These are phyloP conservation scores for Silurus meridionalis DNA, from an alignment of 2,113 vertebrate species.

Conservation along the genomic window DNA sequence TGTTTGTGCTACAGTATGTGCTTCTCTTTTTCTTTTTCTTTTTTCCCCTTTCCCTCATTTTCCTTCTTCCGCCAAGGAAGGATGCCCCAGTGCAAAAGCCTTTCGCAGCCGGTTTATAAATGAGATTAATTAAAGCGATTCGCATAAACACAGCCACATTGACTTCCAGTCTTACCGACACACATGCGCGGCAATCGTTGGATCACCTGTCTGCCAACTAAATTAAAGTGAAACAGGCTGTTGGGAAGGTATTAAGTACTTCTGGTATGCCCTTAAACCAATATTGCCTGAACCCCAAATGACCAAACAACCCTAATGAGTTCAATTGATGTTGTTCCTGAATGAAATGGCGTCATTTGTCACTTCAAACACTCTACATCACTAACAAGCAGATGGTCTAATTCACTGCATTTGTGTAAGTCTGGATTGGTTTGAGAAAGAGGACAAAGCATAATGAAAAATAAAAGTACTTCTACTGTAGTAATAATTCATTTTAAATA, in stretches of 20 bases:
- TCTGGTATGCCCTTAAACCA: conserved; percentile 2
- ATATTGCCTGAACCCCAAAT: not conserved
- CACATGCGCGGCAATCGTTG: not conserved
- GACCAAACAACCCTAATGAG: conserved; percentile 9
- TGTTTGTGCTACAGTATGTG: conserved; percentile 3
- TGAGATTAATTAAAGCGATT: conserved; percentile 11
- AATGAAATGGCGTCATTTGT: conserved; percentile 11
- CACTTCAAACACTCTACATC: not conserved
- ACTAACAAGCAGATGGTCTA: conserved; percentile 10
- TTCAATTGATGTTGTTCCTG: not conserved
- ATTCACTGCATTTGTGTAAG: not conserved
- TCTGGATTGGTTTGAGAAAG: not conserved
- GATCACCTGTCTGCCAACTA: conserved; percentile 17
- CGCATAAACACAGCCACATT: not conserved
- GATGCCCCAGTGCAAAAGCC: conserved; percentile 19
- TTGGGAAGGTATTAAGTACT: not conserved
- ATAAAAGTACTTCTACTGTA: not conserved
- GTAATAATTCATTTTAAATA: not conserved
- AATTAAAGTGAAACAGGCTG: conserved; percentile 23
- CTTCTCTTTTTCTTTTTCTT: not conserved
- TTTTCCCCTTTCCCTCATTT: not conserved
- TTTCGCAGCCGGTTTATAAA: conserved; percentile 17
- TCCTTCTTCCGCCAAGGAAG: conserved; percentile 7
- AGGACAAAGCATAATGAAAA: not conserved
- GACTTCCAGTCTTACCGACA: not conserved